Conservation (phyloP, 2,113 vertebrate genomes). For the Pluvialis apricaria region DNA sequence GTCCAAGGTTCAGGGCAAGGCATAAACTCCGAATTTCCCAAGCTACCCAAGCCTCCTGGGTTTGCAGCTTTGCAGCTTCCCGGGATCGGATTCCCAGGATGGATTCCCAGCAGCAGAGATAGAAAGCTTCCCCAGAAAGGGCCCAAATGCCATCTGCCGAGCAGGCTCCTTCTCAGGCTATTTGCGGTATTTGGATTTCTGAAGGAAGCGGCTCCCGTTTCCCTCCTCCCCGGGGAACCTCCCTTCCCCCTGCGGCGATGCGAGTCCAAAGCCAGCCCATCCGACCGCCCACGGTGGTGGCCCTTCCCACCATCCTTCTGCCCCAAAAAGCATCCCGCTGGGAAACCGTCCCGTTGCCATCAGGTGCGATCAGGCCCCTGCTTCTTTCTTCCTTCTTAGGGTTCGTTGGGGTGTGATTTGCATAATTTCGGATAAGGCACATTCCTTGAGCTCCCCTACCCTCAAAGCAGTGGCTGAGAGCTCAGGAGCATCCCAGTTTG, state of each 20-base stretch:
- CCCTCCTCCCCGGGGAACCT: background rate
- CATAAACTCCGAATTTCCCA: background rate
- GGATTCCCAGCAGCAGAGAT: background rate
- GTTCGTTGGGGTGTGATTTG: background rate
- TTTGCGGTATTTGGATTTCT: background rate
- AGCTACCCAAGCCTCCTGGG: constrained; percentile 3
- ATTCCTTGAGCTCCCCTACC: background rate
- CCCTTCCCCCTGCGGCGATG: background rate
- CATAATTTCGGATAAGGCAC: accelerated
- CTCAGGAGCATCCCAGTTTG: background rate
- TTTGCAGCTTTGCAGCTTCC: background rate
- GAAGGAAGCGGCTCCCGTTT: background rate
- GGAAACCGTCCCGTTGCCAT: background rate
- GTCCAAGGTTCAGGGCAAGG: background rate
- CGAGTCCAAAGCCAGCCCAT: background rate
- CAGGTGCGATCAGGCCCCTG: background rate
- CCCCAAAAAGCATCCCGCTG: background rate
- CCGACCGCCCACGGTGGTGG: accelerated
- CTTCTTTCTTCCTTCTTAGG: background rate
- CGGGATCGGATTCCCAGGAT: background rate
- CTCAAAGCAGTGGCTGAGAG: background rate
- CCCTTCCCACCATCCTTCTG: background rate
- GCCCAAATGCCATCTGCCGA: background rate
- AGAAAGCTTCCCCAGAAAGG: background rate
- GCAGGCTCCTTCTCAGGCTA: background rate